Base-by-base conservation (phyloP, 2,888 invertebrate species). In the Stictocephala bisonia region DNA sequence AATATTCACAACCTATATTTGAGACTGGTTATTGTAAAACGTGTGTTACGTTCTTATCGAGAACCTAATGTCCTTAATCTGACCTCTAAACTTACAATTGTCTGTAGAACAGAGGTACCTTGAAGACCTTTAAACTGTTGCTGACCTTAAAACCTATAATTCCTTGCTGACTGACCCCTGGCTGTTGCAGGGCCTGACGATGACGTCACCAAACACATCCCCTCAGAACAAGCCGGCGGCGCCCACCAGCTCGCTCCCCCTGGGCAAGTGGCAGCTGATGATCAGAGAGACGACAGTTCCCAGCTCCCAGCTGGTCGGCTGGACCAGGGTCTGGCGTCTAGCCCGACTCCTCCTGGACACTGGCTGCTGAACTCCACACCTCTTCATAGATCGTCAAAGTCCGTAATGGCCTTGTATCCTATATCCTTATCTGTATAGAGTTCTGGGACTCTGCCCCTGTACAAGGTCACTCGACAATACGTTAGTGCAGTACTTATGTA, bases 271-370 rank as follows among this genome's bases (percentile, higher is more conserved):
- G 79, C 79, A 79, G 69, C 78, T 79, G 76, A 71, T 75, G 26
- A 50, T 76, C n/a, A 73, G 76, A 20, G 77, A 79, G 73, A 71
- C 75, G 3, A 78, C 77, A 2, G 76, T 77, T n/a, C 78, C 77
- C 20, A 75, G 75, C 31, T 73, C 72, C 41, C 78, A 79, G 31
- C 73, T 75, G 13, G 77, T 79, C 56, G 80, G 78, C 6, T 80
- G 80, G 79, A 79, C 78, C 13, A 76, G 80, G 11, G 80, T 80
- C 53, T 80, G 79, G 79, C 78, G 80, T 50, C 74, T 80, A 27
- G 79, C 80, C 24, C 76, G 79, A 53, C 78, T 80, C 3, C 77
- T 80, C 31, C 73, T 80, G 64, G 79, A 80, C 75, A 78, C 80
- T 15, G 79, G 79, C 66, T 80, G 80, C 76, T 80, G 75, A 77